Evolutionary conservation across 2,113 vertebrate species (phyloP).

Genomic region (Apeltes quadracus): DNA sequence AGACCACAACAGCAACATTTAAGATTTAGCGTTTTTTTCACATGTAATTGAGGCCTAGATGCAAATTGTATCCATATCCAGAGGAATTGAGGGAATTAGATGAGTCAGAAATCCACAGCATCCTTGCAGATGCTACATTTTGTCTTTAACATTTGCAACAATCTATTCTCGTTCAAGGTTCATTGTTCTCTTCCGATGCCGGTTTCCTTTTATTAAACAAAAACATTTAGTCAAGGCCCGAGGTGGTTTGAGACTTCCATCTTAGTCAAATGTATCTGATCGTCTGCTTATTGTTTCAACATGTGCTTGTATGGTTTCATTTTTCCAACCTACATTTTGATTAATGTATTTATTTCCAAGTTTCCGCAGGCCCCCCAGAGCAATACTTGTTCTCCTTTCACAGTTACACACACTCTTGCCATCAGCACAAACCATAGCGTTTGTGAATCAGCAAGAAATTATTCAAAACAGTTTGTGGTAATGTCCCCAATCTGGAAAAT

Average conservation of each 20-base stretch:
- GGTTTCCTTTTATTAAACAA: slow-evolving; percentile 41
- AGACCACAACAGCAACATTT: slow-evolving; percentile 13
- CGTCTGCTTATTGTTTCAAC: slow-evolving; percentile 52
- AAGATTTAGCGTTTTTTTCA: slow-evolving; percentile 18
- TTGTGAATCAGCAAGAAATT: slow-evolving; percentile 57
- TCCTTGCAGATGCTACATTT: slow-evolving; percentile 30
- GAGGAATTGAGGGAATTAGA: slow-evolving; percentile 8
- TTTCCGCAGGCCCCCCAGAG: slow-evolving; percentile 58
- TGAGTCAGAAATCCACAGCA: slow-evolving; percentile 12
- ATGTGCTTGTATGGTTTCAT: slow-evolving; percentile 37
- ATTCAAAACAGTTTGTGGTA: slow-evolving; percentile 58
- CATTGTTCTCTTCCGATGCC: slow-evolving; percentile 24
- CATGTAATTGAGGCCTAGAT: slow-evolving; percentile 28
- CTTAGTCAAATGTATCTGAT: slow-evolving; percentile 53
- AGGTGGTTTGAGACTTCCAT: slow-evolving; percentile 50
- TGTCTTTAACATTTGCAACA: slow-evolving; percentile 43
- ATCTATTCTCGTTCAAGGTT: slow-evolving; percentile 43
- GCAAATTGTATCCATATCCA: slow-evolving; percentile 2
- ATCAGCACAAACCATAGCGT: slow-evolving; percentile 53
- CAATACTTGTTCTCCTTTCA: slow-evolving; percentile 51
- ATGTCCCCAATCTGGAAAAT: slow-evolving; percentile 48
- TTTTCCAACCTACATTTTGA: slow-evolving; percentile 58
- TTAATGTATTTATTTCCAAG: slow-evolving; percentile 64
- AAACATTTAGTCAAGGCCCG: slow-evolving; percentile 44
- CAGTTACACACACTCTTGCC: slow-evolving; percentile 41